Conservation (phyloP, 2,113 vertebrate species). For the Epinephelus fuscoguttatus region DNA sequence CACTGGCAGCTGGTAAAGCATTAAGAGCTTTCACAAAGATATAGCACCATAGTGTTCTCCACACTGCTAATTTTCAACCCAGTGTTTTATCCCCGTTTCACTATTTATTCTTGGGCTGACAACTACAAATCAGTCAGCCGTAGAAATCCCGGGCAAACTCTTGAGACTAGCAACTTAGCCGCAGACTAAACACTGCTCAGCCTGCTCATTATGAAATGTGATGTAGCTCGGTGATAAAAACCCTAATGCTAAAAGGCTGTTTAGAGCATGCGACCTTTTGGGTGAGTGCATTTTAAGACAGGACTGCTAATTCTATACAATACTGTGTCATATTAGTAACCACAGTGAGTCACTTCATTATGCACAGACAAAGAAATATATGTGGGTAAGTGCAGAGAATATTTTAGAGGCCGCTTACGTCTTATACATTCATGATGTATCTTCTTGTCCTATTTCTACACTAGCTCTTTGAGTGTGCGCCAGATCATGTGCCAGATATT, state of each 20-base stretch:
- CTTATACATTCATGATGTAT: conserved; percentile 45
- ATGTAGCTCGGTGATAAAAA: neutral
- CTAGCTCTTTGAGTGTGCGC: conserved; percentile 35
- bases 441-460: conserved; percentile 55
- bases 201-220: conserved; percentile 41
- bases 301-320: conserved; percentile 3
- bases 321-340: conserved; percentile 25
- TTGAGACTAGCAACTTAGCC: conserved; percentile 10
- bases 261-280: conserved; percentile 3
- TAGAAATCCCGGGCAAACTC: conserved; percentile 29
- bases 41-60: neutral
- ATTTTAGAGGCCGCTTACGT: conserved; percentile 49
- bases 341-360: conserved; percentile 10
- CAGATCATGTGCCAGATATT: conserved; percentile 67
- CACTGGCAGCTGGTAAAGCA: conserved; percentile 29
- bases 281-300: neutral
- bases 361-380: conserved; percentile 15
- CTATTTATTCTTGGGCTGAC: conserved; percentile 20
- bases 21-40: conserved; percentile 37
- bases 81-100: conserved; percentile 17
- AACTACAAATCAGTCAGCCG: conserved; percentile 24
- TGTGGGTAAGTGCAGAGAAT: conserved; percentile 24
- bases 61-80: neutral
- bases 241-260: conserved; percentile 5
- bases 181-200: conserved; percentile 17